Evolutionary conservation across 2,797 vertebrate genomes (phyloP).

Genomic region (Rallus crepitans): DNA sequence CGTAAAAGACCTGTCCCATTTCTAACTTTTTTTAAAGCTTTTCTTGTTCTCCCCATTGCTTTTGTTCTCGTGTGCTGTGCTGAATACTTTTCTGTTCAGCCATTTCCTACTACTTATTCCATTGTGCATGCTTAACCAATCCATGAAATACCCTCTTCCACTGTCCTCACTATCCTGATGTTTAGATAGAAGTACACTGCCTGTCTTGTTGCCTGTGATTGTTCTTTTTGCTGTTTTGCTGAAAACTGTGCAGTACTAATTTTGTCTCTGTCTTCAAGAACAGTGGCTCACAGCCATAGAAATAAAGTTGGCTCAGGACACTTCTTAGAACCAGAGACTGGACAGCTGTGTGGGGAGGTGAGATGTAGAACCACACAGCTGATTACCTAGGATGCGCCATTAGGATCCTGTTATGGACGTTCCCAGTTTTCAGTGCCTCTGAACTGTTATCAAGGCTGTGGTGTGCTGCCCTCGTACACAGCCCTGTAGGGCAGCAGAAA

Average conservation of each 20-base stretch:
- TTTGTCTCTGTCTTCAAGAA: not conserved
- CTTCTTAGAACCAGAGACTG: not conserved
- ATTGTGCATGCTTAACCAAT: not conserved
- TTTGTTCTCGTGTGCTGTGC: not conserved
- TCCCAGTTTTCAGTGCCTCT: not conserved
- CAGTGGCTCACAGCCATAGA: not conserved
- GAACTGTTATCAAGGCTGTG: not conserved
- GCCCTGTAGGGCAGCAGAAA: not conserved
- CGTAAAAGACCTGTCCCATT: not conserved
- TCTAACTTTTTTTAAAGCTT: rapidly evolving
- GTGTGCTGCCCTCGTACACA: rapidly evolving
- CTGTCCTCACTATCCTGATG: not conserved
- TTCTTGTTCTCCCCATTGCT: not conserved
- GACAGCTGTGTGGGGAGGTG: not conserved
- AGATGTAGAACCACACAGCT: not conserved
- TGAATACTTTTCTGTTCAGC: not conserved
- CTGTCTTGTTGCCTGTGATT: not conserved
- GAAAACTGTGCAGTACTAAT: not conserved
- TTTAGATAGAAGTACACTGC: not conserved
- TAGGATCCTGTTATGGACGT: not conserved
- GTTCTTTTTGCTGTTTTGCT: not conserved
- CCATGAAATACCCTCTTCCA: not conserved
- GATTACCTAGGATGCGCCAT: not conserved
- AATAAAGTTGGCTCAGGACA: not conserved
- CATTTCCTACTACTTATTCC: not conserved